A percentile compares a stretch with the other conserved stretches of the same genome.
Conservation (phyloP, 2,113 vertebrate species). For the Halichoeres trimaculatus region DNA sequence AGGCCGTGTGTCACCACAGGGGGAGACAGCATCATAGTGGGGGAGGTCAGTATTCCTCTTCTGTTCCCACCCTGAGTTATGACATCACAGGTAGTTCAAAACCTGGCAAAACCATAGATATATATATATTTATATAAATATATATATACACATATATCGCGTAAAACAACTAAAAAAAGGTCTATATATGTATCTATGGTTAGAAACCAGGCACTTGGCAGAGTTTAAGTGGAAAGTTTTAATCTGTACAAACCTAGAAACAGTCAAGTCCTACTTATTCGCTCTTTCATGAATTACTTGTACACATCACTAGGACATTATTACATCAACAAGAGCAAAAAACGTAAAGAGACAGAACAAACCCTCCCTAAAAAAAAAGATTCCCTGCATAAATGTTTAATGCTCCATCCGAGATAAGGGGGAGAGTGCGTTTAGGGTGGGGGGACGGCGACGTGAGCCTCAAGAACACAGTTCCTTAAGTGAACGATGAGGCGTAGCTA, state of each 20-base stretch:
- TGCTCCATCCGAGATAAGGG: conserved; percentile 17
- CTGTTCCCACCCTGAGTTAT: conserved; percentile 70
- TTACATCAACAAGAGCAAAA: conserved; percentile 45
- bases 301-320: conserved; percentile 54
- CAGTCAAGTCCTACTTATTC: conserved; percentile 61
- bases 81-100: conserved; percentile 76
- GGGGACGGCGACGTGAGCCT: conserved; percentile 3
- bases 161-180: conserved; percentile 53
- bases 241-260: conserved; percentile 70
- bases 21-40: conserved; percentile 64
- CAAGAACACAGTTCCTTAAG: conserved; percentile 14
- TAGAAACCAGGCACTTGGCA: conserved; percentile 81
- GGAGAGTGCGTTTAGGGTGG: conserved; percentile 11
- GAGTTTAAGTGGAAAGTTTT: conserved; percentile 60
- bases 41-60: conserved; percentile 57
- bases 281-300: conserved; percentile 19
- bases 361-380: conserved; percentile 33
- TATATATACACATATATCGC: conserved; percentile 17
- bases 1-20: conserved; percentile 60
- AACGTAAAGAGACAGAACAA: conserved; percentile 14
- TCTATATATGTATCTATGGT: conserved; percentile 82
- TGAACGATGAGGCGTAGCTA: conserved; percentile 26
- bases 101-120: conserved; percentile 82
- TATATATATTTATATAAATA: conserved; percentile 56
- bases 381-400: conserved; percentile 65